Evolutionary conservation across 2,113 vertebrate genomes (phyloP).

Genomic region (Eupsittula cactorum): DNA sequence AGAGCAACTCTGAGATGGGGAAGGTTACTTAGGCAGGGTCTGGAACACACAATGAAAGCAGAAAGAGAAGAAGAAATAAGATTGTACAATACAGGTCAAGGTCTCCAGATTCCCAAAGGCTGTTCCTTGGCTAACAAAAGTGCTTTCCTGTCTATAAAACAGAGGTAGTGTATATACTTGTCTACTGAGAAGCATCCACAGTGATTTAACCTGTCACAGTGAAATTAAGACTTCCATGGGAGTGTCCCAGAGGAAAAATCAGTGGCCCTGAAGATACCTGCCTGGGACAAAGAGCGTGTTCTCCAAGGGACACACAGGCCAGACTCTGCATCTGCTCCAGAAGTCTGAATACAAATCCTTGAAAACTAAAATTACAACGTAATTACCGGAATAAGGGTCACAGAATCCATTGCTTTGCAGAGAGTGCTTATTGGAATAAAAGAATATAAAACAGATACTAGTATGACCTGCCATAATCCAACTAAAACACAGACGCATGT

Average conservation of each 20-base stretch:
- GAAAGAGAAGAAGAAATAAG: not conserved
- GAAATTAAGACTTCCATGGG: not conserved
- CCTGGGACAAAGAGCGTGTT: not conserved
- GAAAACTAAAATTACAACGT: not conserved
- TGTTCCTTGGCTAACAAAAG: not conserved
- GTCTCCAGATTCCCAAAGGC: not conserved
- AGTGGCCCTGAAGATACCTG: not conserved
- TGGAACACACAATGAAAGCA: not conserved
- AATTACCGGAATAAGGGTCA: not conserved
- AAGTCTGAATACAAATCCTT: not conserved
- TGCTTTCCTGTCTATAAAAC: not conserved
- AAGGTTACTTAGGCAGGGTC: not conserved
- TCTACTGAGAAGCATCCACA: not conserved
- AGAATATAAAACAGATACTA: not conserved
- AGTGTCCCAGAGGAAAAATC: not conserved
- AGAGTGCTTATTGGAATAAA: not conserved
- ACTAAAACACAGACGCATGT: not conserved
- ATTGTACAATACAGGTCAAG: not conserved
- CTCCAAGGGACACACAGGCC: not conserved
- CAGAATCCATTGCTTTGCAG: not conserved
- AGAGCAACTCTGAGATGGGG: not conserved
- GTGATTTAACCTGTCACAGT: not conserved
- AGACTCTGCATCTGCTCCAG: not conserved
- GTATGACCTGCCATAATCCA: not conserved
- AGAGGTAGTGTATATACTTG: not conserved